Conservation (phyloP, 2,888 invertebrate species). For the Stratiomys singularior region DNA sequence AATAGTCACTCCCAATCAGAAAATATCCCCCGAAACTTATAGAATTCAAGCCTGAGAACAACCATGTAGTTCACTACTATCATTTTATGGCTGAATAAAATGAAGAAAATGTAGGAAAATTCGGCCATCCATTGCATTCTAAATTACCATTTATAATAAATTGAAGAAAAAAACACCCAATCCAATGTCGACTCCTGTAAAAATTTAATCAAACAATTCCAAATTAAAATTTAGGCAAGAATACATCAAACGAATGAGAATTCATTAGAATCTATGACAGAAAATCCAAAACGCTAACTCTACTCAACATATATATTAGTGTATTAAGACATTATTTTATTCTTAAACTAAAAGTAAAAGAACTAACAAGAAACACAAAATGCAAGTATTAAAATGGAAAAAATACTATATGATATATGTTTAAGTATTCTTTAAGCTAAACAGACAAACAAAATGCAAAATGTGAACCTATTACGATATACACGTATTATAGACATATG, state of each 20-base stretch:
- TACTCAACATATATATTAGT: neutral
- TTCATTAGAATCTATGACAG: too few relatives aligned
- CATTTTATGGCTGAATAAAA: too few relatives aligned
- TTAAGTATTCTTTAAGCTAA: conserved; percentile 41
- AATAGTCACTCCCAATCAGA: too few relatives aligned
- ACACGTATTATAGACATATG: conserved; percentile 21
- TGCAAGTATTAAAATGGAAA: conserved; percentile 9
- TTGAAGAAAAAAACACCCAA: too few relatives aligned
- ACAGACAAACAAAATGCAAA: neutral
- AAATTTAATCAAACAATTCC: too few relatives aligned
- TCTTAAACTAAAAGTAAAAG: neutral
- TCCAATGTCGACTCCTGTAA: too few relatives aligned
- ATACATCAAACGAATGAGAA: neutral
- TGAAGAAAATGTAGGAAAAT: too few relatives aligned
- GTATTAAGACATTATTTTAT: conserved; percentile 24
- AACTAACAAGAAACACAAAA: neutral
- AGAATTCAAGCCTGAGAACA: too few relatives aligned
- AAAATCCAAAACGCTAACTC: neutral
- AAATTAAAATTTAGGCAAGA: neutral
- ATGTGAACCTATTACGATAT: conserved; percentile 2
- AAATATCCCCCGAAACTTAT: too few relatives aligned
- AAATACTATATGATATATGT: conserved; percentile 16
- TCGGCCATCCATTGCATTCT: too few relatives aligned
- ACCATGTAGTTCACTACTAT: too few relatives aligned
- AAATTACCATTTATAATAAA: too few relatives aligned